These are phyloP conservation scores for Cyanocitta stelleri DNA, from an alignment of 2,113 vertebrate species.

Conservation along the genomic window DNA sequence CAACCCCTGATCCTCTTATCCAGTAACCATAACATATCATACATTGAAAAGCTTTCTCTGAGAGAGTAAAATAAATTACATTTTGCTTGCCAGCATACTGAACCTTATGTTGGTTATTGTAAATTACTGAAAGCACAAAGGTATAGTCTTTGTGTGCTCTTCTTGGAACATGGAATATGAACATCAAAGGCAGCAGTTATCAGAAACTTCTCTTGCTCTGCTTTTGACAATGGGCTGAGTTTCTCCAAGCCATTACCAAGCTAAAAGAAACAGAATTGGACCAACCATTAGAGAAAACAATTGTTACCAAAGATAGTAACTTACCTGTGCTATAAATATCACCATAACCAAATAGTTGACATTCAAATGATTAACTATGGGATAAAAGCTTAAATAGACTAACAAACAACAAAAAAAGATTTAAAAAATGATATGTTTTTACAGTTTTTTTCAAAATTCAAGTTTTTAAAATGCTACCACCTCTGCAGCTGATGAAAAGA, in stretches of 20 bases:
- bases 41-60: neutral
- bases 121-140: slow-evolving; percentile 12
- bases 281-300: neutral
- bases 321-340: neutral
- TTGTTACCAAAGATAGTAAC: neutral
- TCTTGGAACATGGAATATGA: neutral
- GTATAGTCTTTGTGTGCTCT: neutral
- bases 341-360: neutral
- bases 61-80: slow-evolving; percentile 23
- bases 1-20: slow-evolving; percentile 50
- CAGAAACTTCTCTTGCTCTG: neutral
- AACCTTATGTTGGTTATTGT: slow-evolving; percentile 2
- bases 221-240: neutral
- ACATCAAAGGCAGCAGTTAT: neutral
- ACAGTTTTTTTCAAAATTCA: neutral
- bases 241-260: neutral
- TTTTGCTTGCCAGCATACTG: slow-evolving; percentile 16
- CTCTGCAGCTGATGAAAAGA: neutral
- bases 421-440: neutral
- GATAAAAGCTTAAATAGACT: neutral
- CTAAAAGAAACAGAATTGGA: neutral
- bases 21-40: slow-evolving; percentile 56
- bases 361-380: neutral
- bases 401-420: neutral
- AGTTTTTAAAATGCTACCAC: neutral